Percentiles rank a stretch among this genome's conserved stretches.
phyloP scores from a whole-genome alignment of 2,797 vertebrate genomes.

The Craterocephalus amniculus region DNA sequence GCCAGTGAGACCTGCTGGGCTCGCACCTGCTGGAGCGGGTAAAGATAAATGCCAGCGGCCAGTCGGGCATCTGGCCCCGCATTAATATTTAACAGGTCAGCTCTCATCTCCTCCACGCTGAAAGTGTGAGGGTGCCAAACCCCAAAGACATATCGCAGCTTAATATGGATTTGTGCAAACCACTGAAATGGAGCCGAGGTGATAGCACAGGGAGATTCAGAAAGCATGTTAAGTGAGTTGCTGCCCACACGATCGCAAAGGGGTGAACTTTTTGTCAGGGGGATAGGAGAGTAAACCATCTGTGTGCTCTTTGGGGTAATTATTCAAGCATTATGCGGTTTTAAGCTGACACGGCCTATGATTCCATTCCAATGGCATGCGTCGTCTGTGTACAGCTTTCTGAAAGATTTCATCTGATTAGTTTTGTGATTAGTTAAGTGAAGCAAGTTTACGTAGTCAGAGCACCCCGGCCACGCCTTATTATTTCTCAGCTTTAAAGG shows the following conservation, averaged over 20 bases:
- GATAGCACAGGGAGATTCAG: constrained; percentile 45
- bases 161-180: constrained; percentile 78
- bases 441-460: not conserved
- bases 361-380: constrained; percentile 32
- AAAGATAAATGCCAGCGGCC: constrained; percentile 79
- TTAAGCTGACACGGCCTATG: constrained; percentile 1
- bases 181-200: constrained; percentile 64
- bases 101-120: constrained; percentile 71
- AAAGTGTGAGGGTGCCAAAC: constrained; percentile 73
- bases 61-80: constrained; percentile 67
- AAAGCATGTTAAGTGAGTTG: constrained; percentile 58
- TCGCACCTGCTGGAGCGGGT: constrained; percentile 72
- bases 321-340: constrained; percentile 41
- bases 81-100: constrained; percentile 81
- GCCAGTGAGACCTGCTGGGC: constrained; percentile 66
- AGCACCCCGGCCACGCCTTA: not conserved
- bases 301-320: constrained; percentile 25
- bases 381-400: constrained; percentile 9
- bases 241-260: constrained; percentile 14
- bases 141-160: constrained; percentile 70
- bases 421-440: not conserved
- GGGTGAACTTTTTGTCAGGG: constrained; percentile 34
- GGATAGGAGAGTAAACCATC: constrained; percentile 19
- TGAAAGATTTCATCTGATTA: constrained; percentile 42
- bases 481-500: not conserved